These are phyloP conservation scores for Schizopygopsis pylzovi DNA, from an alignment of 2,797 vertebrate genomes.

Conservation along the genomic window DNA sequence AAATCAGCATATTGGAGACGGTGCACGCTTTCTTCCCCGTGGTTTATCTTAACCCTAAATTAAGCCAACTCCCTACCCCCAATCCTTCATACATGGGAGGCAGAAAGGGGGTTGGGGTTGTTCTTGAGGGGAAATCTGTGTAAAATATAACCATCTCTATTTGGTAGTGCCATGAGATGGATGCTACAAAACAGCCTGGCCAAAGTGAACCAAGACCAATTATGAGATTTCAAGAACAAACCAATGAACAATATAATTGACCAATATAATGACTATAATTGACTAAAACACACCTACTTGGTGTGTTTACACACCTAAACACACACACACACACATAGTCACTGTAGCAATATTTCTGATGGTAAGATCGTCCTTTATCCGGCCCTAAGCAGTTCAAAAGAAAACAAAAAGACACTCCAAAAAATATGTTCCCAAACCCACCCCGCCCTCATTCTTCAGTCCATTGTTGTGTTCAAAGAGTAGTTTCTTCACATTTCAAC, in stretches of 20 bases:
- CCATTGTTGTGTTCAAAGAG: constrained; percentile 38
- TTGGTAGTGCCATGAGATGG: neutral
- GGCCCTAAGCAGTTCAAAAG: neutral
- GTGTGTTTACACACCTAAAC: neutral
- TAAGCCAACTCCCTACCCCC: constrained; percentile 44
- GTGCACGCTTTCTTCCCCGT: constrained; percentile 3
- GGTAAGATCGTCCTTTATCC: neutral
- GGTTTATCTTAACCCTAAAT: constrained; percentile 49
- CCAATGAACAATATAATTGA: neutral
- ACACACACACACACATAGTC: neutral
- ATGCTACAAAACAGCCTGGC: neutral
- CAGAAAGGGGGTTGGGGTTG: constrained; percentile 41
- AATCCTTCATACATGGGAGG: constrained; percentile 7
- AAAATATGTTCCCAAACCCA: constrained; percentile 13
- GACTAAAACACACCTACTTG: neutral
- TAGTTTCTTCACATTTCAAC: constrained; percentile 20
- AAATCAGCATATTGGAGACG: constrained; percentile 40
- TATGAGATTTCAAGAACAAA: neutral
- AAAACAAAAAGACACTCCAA: constrained; percentile 5
- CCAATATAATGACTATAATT: neutral
- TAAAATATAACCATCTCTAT: constrained; percentile 32
- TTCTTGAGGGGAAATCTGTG: constrained; percentile 33
- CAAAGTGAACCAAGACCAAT: neutral
- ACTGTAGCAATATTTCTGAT: neutral
- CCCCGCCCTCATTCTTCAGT: neutral